Conservation (phyloP, 2,113 vertebrate genomes). For the Meleagris gallopavo region DNA sequence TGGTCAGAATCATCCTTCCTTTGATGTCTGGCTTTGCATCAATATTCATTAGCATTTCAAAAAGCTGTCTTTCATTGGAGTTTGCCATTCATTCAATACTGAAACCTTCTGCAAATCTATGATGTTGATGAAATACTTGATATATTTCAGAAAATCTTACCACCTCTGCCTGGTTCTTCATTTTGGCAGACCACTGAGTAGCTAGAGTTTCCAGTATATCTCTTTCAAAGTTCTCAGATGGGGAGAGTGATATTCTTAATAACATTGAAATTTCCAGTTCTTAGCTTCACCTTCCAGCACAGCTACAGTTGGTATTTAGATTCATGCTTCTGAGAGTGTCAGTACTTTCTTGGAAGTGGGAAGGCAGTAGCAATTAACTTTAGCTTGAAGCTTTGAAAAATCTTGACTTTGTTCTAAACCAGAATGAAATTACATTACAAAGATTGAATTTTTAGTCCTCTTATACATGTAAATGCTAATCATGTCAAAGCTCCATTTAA, state of each 20-base stretch:
- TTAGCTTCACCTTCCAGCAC: background rate
- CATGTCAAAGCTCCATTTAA: background rate
- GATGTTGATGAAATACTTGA: background rate
- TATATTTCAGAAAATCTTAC: background rate
- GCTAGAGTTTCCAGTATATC: background rate
- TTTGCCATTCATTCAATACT: background rate
- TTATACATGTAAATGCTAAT: background rate
- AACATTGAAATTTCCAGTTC: background rate
- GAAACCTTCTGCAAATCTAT: background rate
- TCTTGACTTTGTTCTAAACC: background rate
- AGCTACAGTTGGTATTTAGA: background rate
- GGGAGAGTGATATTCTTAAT: background rate
- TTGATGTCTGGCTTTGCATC: background rate
- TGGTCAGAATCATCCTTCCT: background rate
- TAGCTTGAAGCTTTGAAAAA: background rate
- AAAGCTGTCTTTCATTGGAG: background rate
- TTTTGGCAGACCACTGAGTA: background rate
- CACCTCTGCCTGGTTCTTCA: background rate
- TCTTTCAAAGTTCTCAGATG: background rate
- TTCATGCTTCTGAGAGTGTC: background rate
- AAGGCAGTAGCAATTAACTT: background rate
- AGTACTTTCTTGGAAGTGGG: background rate
- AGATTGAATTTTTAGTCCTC: background rate
- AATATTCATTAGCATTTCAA: background rate
- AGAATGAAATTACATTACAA: background rate